These are phyloP conservation scores for Musca domestica DNA, from an alignment of 1,140 invertebrate genomes.

Conservation along the genomic window DNA sequence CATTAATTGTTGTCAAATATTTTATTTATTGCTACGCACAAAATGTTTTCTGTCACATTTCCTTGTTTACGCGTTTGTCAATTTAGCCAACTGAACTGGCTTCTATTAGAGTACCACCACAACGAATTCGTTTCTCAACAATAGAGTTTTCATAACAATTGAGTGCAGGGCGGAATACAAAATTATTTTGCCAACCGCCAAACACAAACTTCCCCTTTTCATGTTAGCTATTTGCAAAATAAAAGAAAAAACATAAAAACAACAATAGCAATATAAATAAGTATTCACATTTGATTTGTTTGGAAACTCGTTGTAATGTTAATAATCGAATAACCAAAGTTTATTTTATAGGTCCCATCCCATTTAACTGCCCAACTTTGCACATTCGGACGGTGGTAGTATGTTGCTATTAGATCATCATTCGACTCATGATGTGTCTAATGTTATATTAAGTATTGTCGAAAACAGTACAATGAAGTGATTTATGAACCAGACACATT, in stretches of 20 bases:
- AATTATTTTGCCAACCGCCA: background rate
- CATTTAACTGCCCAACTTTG: background rate
- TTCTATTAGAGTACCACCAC: background rate
- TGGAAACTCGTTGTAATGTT: slow-evolving; percentile 1
- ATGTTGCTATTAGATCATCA: background rate
- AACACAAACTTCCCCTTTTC: background rate
- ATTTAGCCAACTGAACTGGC: too few species aligned
- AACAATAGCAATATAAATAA: background rate
- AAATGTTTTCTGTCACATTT: background rate
- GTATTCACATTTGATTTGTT: slow-evolving; percentile 1
- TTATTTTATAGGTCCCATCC: background rate
- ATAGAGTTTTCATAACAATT: background rate
- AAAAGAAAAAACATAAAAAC: background rate
- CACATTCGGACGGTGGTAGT: background rate
- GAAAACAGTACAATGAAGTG: background rate
- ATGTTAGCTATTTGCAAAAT: background rate
- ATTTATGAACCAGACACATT: background rate
- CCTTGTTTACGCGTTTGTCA: too few species aligned
- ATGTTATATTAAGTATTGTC: background rate
- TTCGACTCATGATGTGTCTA: background rate
- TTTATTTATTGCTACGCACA: too few species aligned
- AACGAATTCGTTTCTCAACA: background rate
- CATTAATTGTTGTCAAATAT: background rate
- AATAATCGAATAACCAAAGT: slow-evolving; percentile 5
- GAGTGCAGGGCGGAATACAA: background rate